Percentiles rank a stretch among this genome's conserved stretches.
Evolutionary conservation across 2,888 invertebrate genomes (phyloP).

Genomic region (Germaria angustata): DNA sequence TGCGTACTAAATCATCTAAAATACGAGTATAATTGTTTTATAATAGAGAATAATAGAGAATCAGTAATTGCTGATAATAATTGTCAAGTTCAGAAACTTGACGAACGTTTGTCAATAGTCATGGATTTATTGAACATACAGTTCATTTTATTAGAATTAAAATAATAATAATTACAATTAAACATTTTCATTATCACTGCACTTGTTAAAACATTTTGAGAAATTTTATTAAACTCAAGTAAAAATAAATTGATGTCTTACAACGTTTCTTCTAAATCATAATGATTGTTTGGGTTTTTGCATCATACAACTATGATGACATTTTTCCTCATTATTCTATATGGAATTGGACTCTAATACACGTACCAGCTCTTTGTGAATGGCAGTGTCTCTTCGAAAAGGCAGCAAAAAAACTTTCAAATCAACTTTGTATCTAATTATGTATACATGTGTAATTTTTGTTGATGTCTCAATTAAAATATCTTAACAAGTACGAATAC

Average conservation of each 20-base stretch:
- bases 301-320: neutral
- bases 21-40: slow-evolving; percentile 75
- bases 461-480: slow-evolving; percentile 68
- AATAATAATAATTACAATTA: neutral
- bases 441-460: slow-evolving; percentile 65
- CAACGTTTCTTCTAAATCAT: neutral
- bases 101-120: neutral
- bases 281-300: neutral
- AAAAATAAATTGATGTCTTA: too few relatives aligned
- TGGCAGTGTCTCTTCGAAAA: neutral
- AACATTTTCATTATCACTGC: neutral
- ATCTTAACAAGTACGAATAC: slow-evolving; percentile 57
- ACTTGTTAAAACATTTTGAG: neutral
- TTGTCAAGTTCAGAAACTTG: neutral
- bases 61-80: neutral
- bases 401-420: slow-evolving; percentile 2
- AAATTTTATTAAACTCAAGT: neutral
- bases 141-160: neutral
- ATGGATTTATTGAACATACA: slow-evolving; percentile 18
- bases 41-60: slow-evolving; percentile 70
- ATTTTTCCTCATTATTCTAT: slow-evolving; percentile 17
- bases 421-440: slow-evolving; percentile 43
- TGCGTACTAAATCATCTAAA: too few relatives aligned
- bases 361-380: neutral
- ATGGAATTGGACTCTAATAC: neutral